Percentiles rank a stretch among this genome's conserved stretches.
phyloP scores from a whole-genome alignment of 2,888 invertebrate genomes.

The Tetanocera ferruginea region DNA sequence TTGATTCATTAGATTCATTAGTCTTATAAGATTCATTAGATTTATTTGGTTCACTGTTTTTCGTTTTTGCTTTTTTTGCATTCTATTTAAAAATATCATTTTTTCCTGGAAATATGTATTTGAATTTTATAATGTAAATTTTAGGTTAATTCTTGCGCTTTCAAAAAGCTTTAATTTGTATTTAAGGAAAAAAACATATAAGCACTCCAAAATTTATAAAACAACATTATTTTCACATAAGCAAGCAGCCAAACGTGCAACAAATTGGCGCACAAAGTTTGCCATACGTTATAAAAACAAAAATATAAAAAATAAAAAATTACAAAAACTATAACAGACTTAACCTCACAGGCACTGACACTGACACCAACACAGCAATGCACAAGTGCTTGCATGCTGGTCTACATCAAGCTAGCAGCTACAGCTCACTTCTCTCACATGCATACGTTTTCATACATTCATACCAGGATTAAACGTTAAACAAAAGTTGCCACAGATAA shows the following conservation, averaged over 20 bases:
- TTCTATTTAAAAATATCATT: too few species aligned
- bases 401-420: background rate
- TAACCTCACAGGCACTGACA: background rate
- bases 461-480: background rate
- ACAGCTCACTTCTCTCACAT: background rate
- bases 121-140: too few species aligned
- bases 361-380: background rate
- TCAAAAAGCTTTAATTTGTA: too few species aligned
- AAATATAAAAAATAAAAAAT: background rate
- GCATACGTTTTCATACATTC: background rate
- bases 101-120: too few species aligned
- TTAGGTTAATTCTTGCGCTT: too few species aligned
- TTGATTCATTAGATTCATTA: too few species aligned
- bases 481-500: background rate
- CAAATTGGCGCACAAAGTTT: constrained; percentile 22
- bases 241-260: constrained; percentile 15
- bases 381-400: background rate
- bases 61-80: too few species aligned
- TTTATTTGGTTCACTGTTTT: too few species aligned
- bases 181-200: too few species aligned
- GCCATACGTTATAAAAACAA: background rate
- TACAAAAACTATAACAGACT: background rate
- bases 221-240: background rate
- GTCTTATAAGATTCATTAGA: too few species aligned
- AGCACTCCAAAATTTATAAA: too few species aligned